Evolutionary conservation across 2,113 vertebrate species (phyloP).

Genomic region (Centropus bengalensis): DNA sequence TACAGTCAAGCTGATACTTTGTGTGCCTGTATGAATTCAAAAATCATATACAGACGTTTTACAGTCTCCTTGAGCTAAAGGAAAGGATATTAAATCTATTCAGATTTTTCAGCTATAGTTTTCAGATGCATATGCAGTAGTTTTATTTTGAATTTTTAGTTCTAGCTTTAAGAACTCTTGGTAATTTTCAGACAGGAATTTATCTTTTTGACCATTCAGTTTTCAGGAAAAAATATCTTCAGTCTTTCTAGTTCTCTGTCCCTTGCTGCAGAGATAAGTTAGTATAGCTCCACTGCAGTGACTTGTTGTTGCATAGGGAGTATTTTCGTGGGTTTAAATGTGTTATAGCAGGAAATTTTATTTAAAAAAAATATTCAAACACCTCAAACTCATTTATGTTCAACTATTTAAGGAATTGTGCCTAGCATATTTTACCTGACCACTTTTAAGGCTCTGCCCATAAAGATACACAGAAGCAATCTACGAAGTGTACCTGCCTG

Average conservation of each 20-base stretch:
- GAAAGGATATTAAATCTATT: background rate
- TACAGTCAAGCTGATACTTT: background rate
- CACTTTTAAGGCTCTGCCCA: background rate
- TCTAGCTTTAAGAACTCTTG: background rate
- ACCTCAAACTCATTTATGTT: conserved; percentile 5
- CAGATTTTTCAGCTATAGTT: background rate
- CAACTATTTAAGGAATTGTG: background rate
- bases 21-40: background rate
- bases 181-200: background rate
- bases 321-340: background rate
- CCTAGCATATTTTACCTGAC: conserved; percentile 2
- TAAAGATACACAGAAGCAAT: background rate
- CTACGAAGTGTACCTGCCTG: background rate
- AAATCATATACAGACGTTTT: background rate
- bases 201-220: background rate
- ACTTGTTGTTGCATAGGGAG: background rate
- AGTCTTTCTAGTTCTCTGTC: background rate
- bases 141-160: background rate
- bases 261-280: background rate
- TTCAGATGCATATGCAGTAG: background rate
- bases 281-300: background rate
- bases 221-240: background rate
- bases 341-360: background rate
- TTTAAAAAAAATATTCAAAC: background rate
- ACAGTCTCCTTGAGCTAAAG: background rate